Evolutionary conservation across 1,140 invertebrate genomes (phyloP), one percentile per base, ranked within the genome.

Genomic region (Ceratitis capitata): DNA sequence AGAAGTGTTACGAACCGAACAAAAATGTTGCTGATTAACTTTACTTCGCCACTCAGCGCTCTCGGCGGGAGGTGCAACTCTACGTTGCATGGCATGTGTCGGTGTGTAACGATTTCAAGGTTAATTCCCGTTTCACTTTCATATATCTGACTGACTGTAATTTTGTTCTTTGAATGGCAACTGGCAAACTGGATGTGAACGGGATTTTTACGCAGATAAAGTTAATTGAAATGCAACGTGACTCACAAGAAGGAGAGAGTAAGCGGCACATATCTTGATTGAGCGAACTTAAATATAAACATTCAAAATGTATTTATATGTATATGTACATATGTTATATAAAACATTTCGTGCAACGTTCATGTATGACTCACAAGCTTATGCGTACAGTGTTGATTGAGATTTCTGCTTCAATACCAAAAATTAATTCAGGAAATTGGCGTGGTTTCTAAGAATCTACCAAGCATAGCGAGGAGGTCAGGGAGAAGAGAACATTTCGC

Each of bases 221-320:
- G n/a, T 45, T 78, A 78, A 78, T 78, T 78, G 69, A 26, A 78
- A 12, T 45, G 23, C 69, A 78, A 47, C 12, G 32, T 69, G 61
- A 69, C 61, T 69, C 61, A 69, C 39, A 39, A 6, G n/a, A n/a
- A 19, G 61, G 26, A 1, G 3, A 6, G 61, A 19, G 32, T 19
- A 14, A n/a, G 49, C 49, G n/a, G n/a, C 16, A 53, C 49, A 53
- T 53, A n/a, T 6, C 49, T 19, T 16, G n/a, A n/a, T 3, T 53
- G 6, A n/a, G n/a, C n/a, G n/a, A n/a, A n/a, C n/a, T n/a, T n/a
- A n/a, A n/a, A n/a, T n/a, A n/a, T n/a, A n/a, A n/a, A n/a, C n/a
- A n/a, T n/a, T n/a, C n/a, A n/a, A n/a, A n/a, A n/a, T 23, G 10
- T 7, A 56, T 56, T 9, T 4, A 56, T 23, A 56, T 23, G 2